phyloP scores from a whole-genome alignment of 2,888 invertebrate species.

The Mesochorus sp. region DNA sequence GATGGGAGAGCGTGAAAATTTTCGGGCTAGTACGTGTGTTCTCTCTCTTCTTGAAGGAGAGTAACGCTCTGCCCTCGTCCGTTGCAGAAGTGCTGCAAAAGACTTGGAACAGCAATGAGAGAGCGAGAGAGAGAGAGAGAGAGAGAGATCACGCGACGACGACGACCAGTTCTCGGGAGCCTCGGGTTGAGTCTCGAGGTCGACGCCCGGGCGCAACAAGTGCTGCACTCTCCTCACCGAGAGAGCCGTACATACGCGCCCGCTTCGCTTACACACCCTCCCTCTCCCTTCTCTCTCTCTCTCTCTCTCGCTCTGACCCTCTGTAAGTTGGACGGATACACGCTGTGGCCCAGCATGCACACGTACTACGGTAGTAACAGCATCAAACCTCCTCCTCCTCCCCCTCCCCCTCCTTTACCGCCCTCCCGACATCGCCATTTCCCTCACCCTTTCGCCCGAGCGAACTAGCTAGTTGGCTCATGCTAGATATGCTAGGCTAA shows the following conservation, averaged over 20 bases:
- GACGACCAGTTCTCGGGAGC: conserved; percentile 67
- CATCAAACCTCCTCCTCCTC: conserved; percentile 30
- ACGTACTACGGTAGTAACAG: conserved; percentile 52
- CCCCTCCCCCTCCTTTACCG: conserved; percentile 51
- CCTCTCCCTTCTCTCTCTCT: conserved; percentile 34
- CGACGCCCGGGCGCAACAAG: conserved; percentile 82
- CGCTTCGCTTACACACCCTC: conserved; percentile 65
- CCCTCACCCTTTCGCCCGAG: conserved; percentile 14
- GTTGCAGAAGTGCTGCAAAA: conserved; percentile 20
- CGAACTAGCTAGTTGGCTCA: conserved; percentile 51
- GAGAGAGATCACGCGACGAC: conserved; percentile 33
- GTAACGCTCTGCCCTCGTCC: conserved; percentile 18
- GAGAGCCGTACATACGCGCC: conserved; percentile 69
- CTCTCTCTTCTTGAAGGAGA: background rate
- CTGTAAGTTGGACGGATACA: conserved; percentile 29
- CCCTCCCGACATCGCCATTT: conserved; percentile 26
- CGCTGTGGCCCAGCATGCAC: conserved; percentile 30
- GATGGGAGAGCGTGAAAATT: conserved; percentile 46
- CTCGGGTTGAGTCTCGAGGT: conserved; percentile 78
- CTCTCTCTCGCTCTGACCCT: conserved; percentile 31
- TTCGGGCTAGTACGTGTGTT: conserved; percentile 43
- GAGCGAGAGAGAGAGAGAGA: conserved; percentile 42
- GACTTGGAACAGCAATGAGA: background rate
- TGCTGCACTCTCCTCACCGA: conserved; percentile 75
- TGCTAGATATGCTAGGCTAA: conserved; percentile 53